Evolutionary conservation across 1,140 invertebrate genomes (phyloP).

Genomic region (Rhyacophila brunnea): DNA sequence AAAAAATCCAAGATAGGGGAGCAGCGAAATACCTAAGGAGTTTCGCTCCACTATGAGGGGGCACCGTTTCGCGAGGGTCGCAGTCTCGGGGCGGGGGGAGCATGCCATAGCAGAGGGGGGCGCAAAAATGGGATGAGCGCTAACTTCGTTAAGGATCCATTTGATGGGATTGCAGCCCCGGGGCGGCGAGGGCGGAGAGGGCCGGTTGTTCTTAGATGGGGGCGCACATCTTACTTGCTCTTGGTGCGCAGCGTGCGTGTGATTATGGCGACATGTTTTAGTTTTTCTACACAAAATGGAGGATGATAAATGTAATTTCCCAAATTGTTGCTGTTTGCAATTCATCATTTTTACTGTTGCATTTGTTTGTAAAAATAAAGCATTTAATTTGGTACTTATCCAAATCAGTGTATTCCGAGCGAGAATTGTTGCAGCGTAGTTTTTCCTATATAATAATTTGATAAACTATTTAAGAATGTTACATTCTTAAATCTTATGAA

Average conservation of each 20-base stretch:
- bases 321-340: too few species aligned
- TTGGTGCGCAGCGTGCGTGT: neutral
- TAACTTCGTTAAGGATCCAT: slow-evolving; percentile 56
- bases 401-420: too few species aligned
- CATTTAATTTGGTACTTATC: too few species aligned
- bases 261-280: too few species aligned
- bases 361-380: too few species aligned
- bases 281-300: neutral
- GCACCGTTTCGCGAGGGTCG: slow-evolving; percentile 1
- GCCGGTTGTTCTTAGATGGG: slow-evolving; percentile 14
- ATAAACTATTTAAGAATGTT: too few species aligned
- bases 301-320: neutral
- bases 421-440: too few species aligned
- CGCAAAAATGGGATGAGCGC: slow-evolving; percentile 49
- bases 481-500: too few species aligned
- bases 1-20: neutral
- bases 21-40: slow-evolving; percentile 6
- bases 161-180: slow-evolving; percentile 55
- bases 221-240: neutral
- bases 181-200: slow-evolving; percentile 16
- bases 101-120: slow-evolving; percentile 32
- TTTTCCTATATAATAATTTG: too few species aligned
- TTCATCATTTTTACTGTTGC: too few species aligned
- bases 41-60: slow-evolving; percentile 10
- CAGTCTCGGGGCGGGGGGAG: slow-evolving; percentile 7